Base-by-base conservation (phyloP, 2,888 invertebrate species). In the Hoplodrina blanda region DNA sequence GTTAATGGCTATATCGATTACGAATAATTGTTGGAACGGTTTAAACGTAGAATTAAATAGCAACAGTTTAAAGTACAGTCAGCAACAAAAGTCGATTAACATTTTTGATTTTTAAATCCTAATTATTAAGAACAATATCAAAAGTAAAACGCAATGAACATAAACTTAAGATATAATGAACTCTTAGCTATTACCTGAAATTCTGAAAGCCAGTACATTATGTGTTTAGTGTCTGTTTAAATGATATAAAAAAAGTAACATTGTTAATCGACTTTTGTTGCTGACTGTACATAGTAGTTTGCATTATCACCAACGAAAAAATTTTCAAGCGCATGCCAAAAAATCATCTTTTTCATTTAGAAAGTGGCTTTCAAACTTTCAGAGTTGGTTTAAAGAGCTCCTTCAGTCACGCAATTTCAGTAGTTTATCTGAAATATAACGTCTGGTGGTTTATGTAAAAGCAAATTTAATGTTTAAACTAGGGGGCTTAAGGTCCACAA, bases 391-490 rank as follows among this genome's bases (percentile, higher is more conserved):
- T 64, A 53, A 52, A 57, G 19, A 67, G 25, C 70, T 54, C 44
- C 25, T 63, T 78, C 41, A 56, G 69, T 82, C 76, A 82, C 80
- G 72, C 79, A 53, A 82, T 65, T 63, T 44, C 46, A 73, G 52
- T 55, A 57, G 54, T 44, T 68, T 41, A 59, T 33, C 20, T 37
- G 52, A 62, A 74, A 44, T 68, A 69, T 60, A 30, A 50, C 50
- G 19, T 61, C 56, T 33, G 17, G 17, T 50, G 13, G 49, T 68
- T 76, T 37, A 56, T 52, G 44, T 11, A 25, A 41, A 55, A 74
- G 4, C 50, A 5, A 56, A 55, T 25, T 46, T 75, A 67, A 67
- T 37, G 46, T 74, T 50, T 17, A 11, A 5, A 17, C 1, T 10
- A 6, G 44, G 13, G 30, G 52, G 19, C 17, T 50, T 63, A 25